Evolutionary conservation across 53 echinoderm and acorn worm genomes (phyloP).

Genomic region (Henricia sp.): DNA sequence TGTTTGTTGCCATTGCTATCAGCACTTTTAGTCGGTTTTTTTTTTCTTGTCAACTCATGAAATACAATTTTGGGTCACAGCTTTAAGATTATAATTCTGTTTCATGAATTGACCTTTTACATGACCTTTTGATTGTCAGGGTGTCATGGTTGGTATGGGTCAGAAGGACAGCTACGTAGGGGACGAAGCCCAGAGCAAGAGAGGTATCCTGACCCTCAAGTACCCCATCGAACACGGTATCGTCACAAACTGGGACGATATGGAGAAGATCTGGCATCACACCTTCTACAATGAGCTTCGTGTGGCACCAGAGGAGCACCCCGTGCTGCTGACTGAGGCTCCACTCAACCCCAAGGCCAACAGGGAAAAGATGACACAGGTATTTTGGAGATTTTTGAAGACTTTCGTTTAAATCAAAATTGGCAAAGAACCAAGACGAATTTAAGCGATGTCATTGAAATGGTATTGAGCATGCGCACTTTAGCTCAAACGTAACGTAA

Average conservation of each 20-base stretch:
- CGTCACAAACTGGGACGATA: conserved; percentile 99
- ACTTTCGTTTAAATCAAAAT: too few species aligned
- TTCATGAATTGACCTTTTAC: too few species aligned
- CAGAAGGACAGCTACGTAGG: conserved; percentile 99
- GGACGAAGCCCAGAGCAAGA: conserved; percentile 99
- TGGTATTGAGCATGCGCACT: too few species aligned
- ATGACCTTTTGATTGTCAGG: conserved; percentile 70
- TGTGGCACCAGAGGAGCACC: conserved; percentile 99
- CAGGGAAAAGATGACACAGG: conserved; percentile 99
- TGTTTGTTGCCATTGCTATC: too few species aligned
- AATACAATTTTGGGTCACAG: too few species aligned
- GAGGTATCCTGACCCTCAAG: conserved; percentile 99
- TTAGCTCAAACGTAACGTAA: too few species aligned
- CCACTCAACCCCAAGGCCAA: conserved; percentile 99
- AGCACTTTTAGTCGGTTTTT: too few species aligned
- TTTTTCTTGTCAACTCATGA: too few species aligned
- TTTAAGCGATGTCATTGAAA: too few species aligned
- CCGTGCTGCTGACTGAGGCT: conserved; percentile 96
- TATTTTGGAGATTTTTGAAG: conserved; percentile 4
- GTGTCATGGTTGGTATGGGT: conserved; percentile 99
- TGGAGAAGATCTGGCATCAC: conserved; percentile 99
- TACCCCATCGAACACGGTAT: conserved; percentile 99
- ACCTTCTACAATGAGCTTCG: conserved; percentile 99
- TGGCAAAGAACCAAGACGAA: too few species aligned
- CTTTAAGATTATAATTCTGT: too few species aligned